A percentile compares a stretch with the other conserved stretches of the same genome.
Conservation (phyloP, 2,888 invertebrate genomes). For the Eupithecia abbreviata region DNA sequence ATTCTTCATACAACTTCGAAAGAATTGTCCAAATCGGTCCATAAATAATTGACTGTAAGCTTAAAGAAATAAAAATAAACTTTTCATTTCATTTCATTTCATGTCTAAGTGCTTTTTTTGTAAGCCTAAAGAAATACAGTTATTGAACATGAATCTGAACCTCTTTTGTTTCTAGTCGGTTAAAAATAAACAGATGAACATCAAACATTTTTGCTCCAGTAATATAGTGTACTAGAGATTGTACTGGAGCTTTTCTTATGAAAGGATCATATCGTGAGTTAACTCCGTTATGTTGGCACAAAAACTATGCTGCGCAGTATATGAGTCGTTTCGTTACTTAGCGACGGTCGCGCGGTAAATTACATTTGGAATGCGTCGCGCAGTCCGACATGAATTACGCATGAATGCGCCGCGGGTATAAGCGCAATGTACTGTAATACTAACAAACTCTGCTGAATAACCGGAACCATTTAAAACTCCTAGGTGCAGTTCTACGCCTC, state of each 20-base stretch:
- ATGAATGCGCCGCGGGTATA: constrained; percentile 62
- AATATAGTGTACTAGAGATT: background rate
- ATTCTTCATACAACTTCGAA: too few species aligned
- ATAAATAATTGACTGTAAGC: too few species aligned
- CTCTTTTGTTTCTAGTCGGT: too few species aligned
- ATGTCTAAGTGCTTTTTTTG: too few species aligned
- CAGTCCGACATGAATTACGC: constrained; percentile 72
- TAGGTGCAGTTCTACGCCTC: background rate
- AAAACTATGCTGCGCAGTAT: constrained; percentile 13
- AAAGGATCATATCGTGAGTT: background rate
- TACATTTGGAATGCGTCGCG: constrained; percentile 77
- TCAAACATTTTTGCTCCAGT: too few species aligned
- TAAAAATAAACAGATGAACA: background rate
- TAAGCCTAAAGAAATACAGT: too few species aligned
- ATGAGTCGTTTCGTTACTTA: constrained; percentile 44
- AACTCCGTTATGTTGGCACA: constrained; percentile 14
- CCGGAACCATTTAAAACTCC: constrained; percentile 39
- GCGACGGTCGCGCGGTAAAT: constrained; percentile 61
- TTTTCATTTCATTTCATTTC: too few species aligned
- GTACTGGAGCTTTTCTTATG: background rate
- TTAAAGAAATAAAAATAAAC: too few species aligned
- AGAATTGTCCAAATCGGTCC: too few species aligned
- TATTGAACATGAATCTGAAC: too few species aligned
- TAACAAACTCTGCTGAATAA: constrained; percentile 50
- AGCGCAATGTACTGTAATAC: constrained; percentile 66